Evolutionary conservation across 1,140 invertebrate species (phyloP).

Genomic region (Mactra quadrangularis): DNA sequence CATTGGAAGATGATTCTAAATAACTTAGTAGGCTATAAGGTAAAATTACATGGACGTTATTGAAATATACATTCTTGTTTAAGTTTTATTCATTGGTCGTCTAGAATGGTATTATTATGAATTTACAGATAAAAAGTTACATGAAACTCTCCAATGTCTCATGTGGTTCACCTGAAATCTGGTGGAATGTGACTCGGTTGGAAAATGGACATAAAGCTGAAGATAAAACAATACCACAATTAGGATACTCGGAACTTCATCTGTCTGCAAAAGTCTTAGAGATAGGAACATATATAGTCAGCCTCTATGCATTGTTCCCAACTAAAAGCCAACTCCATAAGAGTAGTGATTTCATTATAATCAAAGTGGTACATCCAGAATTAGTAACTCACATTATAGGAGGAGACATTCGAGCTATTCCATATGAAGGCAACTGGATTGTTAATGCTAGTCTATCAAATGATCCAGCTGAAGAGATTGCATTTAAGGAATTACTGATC

Average conservation of each 20-base stretch:
- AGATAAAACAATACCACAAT: slow-evolving; percentile 4
- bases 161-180: background rate
- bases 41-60: too few species aligned
- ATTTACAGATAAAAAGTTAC: slow-evolving; percentile 37
- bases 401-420: slow-evolving; percentile 19
- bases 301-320: slow-evolving; percentile 18
- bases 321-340: background rate
- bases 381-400: slow-evolving; percentile 32
- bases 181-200: slow-evolving; percentile 26
- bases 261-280: slow-evolving; percentile 15
- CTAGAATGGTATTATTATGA: too few species aligned
- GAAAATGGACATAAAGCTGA: background rate
- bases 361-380: slow-evolving; percentile 41
- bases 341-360: slow-evolving; percentile 13
- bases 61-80: too few species aligned
- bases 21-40: too few species aligned
- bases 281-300: slow-evolving; percentile 27
- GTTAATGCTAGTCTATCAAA: slow-evolving; percentile 14
- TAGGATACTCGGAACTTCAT: background rate
- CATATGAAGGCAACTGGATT: background rate
- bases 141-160: background rate
- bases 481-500: background rate
- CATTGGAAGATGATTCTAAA: too few species aligned
- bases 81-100: too few species aligned
- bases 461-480: slow-evolving; percentile 4